Conservation (phyloP, 2,113 vertebrate genomes). For the Trichomycterus rosablanca region DNA sequence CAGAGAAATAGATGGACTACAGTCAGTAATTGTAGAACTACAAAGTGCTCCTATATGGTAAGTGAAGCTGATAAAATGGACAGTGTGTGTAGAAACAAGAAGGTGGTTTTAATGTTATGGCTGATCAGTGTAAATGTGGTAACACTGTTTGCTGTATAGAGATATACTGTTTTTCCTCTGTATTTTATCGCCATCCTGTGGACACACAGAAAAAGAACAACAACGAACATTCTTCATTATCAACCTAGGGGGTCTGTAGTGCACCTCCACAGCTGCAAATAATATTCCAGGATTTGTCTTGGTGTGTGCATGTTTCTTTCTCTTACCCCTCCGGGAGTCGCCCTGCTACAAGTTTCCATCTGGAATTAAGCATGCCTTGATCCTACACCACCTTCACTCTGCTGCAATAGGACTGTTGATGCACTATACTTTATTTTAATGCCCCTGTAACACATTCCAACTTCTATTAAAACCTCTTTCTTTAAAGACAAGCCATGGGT, state of each 20-base stretch:
- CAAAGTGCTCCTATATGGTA: no score
- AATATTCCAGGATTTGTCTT: conserved; percentile 55
- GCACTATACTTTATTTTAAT: conserved; percentile 26
- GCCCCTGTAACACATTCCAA: conserved; percentile 42
- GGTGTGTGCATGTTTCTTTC: neutral
- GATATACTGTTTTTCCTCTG: conserved; percentile 12
- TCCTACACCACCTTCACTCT: conserved; percentile 54
- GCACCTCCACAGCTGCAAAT: conserved; percentile 62
- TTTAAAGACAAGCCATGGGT: neutral
- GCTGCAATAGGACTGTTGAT: conserved; percentile 4
- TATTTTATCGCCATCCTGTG: conserved; percentile 55
- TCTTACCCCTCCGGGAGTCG: neutral
- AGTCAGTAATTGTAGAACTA: no score
- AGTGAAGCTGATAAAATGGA: no score
- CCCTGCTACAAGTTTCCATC: conserved; percentile 49
- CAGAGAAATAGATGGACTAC: no score
- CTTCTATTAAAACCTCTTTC: conserved; percentile 32
- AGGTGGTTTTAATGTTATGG: no score
- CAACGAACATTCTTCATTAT: conserved; percentile 37
- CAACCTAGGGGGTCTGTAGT: conserved; percentile 60
- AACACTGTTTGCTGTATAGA: no score
- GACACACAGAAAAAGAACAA: conserved; percentile 26
- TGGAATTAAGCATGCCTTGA: conserved; percentile 39
- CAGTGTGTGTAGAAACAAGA: no score
- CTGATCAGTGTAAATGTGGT: no score